phyloP scores from a whole-genome alignment of 2,888 invertebrate genomes.

The Andrena bucephala region DNA sequence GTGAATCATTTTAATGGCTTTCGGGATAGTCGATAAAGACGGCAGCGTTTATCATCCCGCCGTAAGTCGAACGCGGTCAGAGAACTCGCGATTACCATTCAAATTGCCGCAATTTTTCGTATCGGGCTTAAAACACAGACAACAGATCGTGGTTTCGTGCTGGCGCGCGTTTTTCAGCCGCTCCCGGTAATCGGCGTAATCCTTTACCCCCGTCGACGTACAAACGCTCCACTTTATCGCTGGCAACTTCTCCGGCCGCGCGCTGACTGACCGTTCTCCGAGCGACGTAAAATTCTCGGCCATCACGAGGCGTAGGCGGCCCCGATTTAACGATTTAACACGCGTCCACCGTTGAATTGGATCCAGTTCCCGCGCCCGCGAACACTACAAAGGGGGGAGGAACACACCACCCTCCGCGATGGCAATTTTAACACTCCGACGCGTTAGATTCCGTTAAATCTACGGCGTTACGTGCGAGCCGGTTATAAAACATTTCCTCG shows the following conservation, averaged over 20 bases:
- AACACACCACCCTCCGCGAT: constrained; percentile 1
- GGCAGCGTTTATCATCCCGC: constrained; percentile 27
- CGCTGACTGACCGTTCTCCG: constrained; percentile 40
- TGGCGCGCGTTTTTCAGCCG: constrained; percentile 45
- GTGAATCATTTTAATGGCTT: constrained; percentile 25
- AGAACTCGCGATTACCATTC: constrained; percentile 56
- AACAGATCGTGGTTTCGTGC: constrained; percentile 60
- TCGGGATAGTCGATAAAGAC: constrained; percentile 29
- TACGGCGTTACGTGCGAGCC: neutral
- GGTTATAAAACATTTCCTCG: constrained; percentile 45
- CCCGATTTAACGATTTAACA: neutral
- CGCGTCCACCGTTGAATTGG: neutral
- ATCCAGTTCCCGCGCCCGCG: too few relatives aligned
- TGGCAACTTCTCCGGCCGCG: constrained; percentile 36
- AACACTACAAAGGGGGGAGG: too few relatives aligned
- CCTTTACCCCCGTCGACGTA: constrained; percentile 65
- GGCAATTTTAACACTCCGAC: neutral
- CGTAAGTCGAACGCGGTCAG: constrained; percentile 44
- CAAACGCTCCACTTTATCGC: constrained; percentile 63
- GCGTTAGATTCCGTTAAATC: constrained; percentile 15
- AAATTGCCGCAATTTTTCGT: constrained; percentile 51
- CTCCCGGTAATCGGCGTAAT: constrained; percentile 66
- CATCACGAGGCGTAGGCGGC: constrained; percentile 54
- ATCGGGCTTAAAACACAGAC: constrained; percentile 48
- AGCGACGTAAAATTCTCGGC: constrained; percentile 45